Evolutionary conservation across 2,888 invertebrate species (phyloP).

Genomic region (Lasioglossum marginatum): DNA sequence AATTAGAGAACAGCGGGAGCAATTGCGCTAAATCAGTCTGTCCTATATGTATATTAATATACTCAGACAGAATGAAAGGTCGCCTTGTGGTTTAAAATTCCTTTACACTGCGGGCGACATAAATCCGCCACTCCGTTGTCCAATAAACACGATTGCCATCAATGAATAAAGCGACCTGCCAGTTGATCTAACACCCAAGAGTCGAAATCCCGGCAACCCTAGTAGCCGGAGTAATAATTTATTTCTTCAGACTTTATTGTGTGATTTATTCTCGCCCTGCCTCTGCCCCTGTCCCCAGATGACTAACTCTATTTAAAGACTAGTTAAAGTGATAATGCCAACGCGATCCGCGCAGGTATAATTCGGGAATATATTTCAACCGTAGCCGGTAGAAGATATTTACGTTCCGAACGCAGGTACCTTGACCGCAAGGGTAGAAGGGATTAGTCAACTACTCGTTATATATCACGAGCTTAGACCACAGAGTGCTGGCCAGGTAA

Average conservation of each 20-base stretch:
- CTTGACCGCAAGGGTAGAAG: constrained; percentile 65
- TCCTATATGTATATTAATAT: background rate
- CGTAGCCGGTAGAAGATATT: constrained; percentile 48
- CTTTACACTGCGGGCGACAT: background rate
- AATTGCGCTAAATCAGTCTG: background rate
- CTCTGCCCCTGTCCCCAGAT: background rate
- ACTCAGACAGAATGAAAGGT: background rate
- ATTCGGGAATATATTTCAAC: constrained; percentile 62
- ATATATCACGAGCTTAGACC: constrained; percentile 77
- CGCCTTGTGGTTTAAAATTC: background rate
- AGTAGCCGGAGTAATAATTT: constrained; percentile 13
- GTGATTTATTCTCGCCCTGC: constrained; percentile 23
- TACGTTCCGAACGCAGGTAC: constrained; percentile 47
- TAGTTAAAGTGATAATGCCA: constrained; percentile 27
- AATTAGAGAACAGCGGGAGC: background rate
- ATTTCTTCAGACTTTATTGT: constrained; percentile 4
- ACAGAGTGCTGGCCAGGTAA: constrained; percentile 63
- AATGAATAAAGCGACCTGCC: constrained; percentile 10
- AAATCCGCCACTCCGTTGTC: no score
- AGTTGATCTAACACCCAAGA: background rate
- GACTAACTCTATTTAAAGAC: constrained; percentile 23
- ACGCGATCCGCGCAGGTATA: constrained; percentile 49
- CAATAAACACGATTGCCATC: constrained; percentile 5
- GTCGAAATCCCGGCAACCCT: constrained; percentile 10
- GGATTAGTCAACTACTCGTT: constrained; percentile 79